A percentile compares a stretch with the other conserved stretches of the same genome.
phyloP scores from a whole-genome alignment of 2,888 invertebrate genomes.

The Orthosia gothica region DNA sequence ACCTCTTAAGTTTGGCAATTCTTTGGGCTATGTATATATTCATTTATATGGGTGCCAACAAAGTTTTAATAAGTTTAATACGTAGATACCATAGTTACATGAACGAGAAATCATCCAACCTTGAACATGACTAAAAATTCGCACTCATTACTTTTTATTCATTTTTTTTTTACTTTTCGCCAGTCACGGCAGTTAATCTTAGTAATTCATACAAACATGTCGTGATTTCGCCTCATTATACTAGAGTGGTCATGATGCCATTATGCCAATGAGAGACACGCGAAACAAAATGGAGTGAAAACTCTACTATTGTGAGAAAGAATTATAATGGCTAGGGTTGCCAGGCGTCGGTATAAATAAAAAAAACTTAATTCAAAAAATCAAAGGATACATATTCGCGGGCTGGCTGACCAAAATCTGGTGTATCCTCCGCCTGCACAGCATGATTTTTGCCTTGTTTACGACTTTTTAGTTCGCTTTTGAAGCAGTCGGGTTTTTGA shows the following conservation, averaged over 20 bases:
- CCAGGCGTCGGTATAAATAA: not conserved
- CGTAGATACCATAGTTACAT: not conserved
- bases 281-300: constrained; percentile 66
- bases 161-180: constrained; percentile 10
- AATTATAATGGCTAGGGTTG: constrained; percentile 10
- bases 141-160: constrained; percentile 7
- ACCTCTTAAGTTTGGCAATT: no score
- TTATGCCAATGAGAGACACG: constrained; percentile 60
- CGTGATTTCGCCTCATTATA: constrained; percentile 67
- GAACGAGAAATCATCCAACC: not conserved
- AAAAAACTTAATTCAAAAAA: no score
- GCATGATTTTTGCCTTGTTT: no score
- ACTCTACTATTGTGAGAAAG: constrained; percentile 57
- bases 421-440: no score
- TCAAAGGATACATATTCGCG: no score
- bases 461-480: no score
- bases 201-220: constrained; percentile 57
- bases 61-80: not conserved
- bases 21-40: no score
- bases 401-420: no score
- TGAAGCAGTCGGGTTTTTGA: no score
- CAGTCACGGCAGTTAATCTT: constrained; percentile 38
- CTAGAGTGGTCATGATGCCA: constrained; percentile 34
- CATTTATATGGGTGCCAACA: not conserved
- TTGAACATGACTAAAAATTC: constrained; percentile 12